These are phyloP conservation scores for Rhabdornis inornatus DNA, from an alignment of 2,113 vertebrate species.

Conservation along the genomic window DNA sequence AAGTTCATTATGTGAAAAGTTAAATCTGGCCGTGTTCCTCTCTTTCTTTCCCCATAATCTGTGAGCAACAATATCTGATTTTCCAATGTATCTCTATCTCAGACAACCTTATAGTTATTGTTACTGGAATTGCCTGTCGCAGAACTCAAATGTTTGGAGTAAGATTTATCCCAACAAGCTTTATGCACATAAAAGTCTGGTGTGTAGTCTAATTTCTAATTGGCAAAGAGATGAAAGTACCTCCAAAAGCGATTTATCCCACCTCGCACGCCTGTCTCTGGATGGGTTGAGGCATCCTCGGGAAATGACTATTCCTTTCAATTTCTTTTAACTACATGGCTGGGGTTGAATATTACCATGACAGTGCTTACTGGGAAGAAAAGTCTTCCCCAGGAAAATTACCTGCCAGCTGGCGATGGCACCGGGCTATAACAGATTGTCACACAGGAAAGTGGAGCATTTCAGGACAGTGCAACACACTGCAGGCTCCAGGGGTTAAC, in stretches of 20 bases:
- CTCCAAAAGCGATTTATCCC: not conserved
- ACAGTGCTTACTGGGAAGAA: not conserved
- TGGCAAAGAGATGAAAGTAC: not conserved
- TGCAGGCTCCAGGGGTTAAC: not conserved
- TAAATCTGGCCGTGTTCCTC: not conserved
- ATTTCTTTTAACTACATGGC: not conserved
- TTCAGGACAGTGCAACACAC: not conserved
- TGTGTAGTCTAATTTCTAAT: not conserved
- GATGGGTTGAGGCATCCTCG: not conserved
- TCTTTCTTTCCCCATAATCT: not conserved
- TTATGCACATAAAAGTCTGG: not conserved
- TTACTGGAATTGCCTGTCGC: not conserved
- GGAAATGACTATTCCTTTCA: not conserved
- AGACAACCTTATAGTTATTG: not conserved
- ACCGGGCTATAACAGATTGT: not conserved
- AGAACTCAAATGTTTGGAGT: not conserved
- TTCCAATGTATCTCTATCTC: not conserved
- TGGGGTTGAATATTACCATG: not conserved
- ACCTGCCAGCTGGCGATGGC: not conserved
- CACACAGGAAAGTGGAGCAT: not conserved
- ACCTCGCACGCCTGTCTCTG: fast-evolving
- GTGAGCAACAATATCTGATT: not conserved
- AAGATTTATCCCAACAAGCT: constrained; percentile 2
- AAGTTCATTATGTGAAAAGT: not conserved
- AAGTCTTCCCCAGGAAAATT: constrained; percentile 5